These are phyloP conservation scores for Petroica traversi DNA, from an alignment of 2,113 vertebrate species.

Conservation along the genomic window DNA sequence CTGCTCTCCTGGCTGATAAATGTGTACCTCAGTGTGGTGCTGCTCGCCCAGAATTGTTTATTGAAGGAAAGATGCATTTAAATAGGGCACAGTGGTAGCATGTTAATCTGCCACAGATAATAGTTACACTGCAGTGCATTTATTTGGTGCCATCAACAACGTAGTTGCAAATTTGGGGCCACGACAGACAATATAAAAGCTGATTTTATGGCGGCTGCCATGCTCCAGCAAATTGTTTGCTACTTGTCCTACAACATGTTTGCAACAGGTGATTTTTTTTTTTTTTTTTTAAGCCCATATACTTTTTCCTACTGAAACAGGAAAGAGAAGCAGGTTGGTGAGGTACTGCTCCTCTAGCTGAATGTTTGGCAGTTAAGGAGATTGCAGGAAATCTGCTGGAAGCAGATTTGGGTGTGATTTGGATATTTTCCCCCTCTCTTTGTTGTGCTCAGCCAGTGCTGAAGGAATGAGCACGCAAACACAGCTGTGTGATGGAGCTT, in stretches of 20 bases:
- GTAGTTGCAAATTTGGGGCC: slow-evolving; percentile 37
- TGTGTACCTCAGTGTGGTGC: slow-evolving; percentile 51
- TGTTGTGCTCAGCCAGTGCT: not conserved
- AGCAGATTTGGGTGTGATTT: not conserved
- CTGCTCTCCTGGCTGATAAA: slow-evolving; percentile 48
- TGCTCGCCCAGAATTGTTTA: slow-evolving; percentile 38
- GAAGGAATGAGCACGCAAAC: not conserved
- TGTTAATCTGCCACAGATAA: slow-evolving; percentile 66
- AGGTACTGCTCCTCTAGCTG: not conserved
- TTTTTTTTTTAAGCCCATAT: not conserved
- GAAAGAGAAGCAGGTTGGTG: not conserved
- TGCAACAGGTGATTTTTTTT: slow-evolving; percentile 28
- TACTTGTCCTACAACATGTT: not conserved
- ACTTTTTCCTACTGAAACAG: not conserved
- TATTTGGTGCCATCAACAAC: slow-evolving; percentile 46
- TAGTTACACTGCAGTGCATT: slow-evolving; percentile 58
- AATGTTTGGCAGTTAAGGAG: not conserved
- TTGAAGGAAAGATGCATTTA: slow-evolving; percentile 49
- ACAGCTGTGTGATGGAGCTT: not conserved
- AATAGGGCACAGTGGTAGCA: slow-evolving; percentile 52
- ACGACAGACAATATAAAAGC: slow-evolving; percentile 24
- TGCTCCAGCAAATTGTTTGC: slow-evolving; percentile 10
- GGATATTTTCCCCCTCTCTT: not conserved
- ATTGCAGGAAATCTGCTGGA: not conserved
- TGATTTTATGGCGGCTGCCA: slow-evolving; percentile 33